A percentile compares a stretch with the other conserved stretches of the same genome.
phyloP scores from a whole-genome alignment of 2,888 invertebrate genomes.

The Blomia tropicalis region DNA sequence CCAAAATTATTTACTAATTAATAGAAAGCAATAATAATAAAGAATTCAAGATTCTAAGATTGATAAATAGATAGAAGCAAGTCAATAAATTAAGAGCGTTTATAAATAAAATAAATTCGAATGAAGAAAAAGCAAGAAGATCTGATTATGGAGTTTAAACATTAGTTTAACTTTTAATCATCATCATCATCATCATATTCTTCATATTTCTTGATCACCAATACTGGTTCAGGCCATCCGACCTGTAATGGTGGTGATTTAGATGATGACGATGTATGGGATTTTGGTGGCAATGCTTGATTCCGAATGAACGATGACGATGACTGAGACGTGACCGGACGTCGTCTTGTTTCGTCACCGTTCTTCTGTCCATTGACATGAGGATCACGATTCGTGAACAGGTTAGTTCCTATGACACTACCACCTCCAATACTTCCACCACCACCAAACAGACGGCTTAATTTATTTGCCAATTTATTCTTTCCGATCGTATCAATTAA shows the following conservation, averaged over 20 bases:
- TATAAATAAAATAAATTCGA: too few species aligned
- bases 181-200: slow-evolving; percentile 3
- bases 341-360: neutral
- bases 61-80: too few species aligned
- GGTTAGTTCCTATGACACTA: too few species aligned
- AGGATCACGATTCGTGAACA: neutral
- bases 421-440: neutral
- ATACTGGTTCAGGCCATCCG: slow-evolving; percentile 6
- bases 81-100: too few species aligned
- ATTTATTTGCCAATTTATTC: neutral
- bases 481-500: neutral
- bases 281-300: neutral
- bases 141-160: neutral
- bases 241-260: neutral
- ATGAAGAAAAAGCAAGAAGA: neutral
- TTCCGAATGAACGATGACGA: neutral
- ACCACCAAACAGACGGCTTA: neutral
- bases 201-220: slow-evolving; percentile 6
- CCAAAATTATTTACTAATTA: too few species aligned
- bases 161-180: neutral
- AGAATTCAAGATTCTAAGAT: too few species aligned
- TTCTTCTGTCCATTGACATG: neutral
- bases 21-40: too few species aligned
- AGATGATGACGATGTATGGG: neutral
- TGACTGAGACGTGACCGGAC: neutral